A percentile compares a stretch with the other conserved stretches of the same genome.
Conservation (phyloP, 2,888 invertebrate genomes). For the Limnephilus lunatus region DNA sequence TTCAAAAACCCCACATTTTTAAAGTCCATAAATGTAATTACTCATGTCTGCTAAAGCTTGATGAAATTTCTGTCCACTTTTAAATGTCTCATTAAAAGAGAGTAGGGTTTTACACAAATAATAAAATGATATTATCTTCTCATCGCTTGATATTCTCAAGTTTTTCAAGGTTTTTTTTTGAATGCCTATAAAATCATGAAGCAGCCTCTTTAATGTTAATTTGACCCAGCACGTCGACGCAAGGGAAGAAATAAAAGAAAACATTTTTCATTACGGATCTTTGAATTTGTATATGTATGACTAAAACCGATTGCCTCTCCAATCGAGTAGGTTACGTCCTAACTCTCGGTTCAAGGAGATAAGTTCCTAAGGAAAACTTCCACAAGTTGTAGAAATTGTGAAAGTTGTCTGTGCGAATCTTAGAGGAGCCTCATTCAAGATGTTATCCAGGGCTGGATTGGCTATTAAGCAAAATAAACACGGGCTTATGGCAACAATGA, state of each 20-base stretch:
- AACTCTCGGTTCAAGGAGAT: conserved; percentile 13
- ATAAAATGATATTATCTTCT: background rate
- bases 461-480: background rate
- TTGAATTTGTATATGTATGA: background rate
- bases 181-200: background rate
- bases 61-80: background rate
- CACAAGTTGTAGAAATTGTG: background rate
- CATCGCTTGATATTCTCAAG: background rate
- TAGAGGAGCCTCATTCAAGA: background rate
- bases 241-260: background rate
- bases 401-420: background rate
- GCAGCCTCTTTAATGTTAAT: background rate
- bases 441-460: background rate
- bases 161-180: background rate
- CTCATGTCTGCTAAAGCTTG: background rate
- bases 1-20: background rate
- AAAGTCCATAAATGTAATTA: background rate
- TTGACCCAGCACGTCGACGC: background rate
- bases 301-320: conserved; percentile 13
- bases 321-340: conserved; percentile 7
- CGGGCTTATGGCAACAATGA: background rate
- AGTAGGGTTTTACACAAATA: background rate
- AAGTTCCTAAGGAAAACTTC: conserved; percentile 14
- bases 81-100: conserved; percentile 2
- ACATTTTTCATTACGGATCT: background rate